A percentile compares a stretch with the other conserved stretches of the same genome.
Conservation (phyloP, 2,113 vertebrate species). For the Syngnathus floridae region DNA sequence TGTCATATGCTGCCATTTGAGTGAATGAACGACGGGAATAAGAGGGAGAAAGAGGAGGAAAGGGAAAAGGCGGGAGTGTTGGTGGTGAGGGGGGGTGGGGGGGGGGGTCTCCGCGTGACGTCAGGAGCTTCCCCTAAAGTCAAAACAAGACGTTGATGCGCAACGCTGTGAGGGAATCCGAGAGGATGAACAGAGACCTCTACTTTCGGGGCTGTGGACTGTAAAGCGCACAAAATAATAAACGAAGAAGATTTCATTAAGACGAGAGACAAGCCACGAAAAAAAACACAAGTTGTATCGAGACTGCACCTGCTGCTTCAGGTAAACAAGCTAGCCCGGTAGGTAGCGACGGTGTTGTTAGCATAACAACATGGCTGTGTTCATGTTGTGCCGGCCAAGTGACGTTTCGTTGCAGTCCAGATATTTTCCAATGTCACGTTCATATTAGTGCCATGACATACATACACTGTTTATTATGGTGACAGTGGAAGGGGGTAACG, state of each 20-base stretch:
- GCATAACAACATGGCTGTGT: not conserved
- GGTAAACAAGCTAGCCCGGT: conserved; percentile 37
- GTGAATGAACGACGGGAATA: not conserved
- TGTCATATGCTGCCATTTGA: not conserved
- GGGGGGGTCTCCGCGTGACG: conserved; percentile 62
- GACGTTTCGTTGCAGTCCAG: not conserved
- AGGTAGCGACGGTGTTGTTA: not conserved
- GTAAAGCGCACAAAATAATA: not conserved
- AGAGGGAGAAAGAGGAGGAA: conserved; percentile 6
- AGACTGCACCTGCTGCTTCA: conserved; percentile 49
- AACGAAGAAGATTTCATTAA: not conserved
- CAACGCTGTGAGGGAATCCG: conserved; percentile 43
- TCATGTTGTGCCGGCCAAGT: not conserved
- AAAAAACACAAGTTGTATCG: conserved; percentile 15
- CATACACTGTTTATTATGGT: not conserved
- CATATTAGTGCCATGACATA: not conserved
- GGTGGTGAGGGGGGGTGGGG: conserved; percentile 2
- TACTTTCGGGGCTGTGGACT: too few species aligned
- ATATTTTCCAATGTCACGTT: not conserved
- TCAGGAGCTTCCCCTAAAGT: conserved; percentile 77
- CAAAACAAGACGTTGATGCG: conserved; percentile 66
- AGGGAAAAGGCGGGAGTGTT: not conserved
- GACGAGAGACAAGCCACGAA: not conserved
- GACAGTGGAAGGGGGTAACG: conserved; percentile 6
- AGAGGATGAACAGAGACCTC: not conserved